Percentiles rank a stretch among this genome's conserved stretches.
phyloP scores from a whole-genome alignment of 2,797 vertebrate species.

The Anabacerthia variegaticeps region DNA sequence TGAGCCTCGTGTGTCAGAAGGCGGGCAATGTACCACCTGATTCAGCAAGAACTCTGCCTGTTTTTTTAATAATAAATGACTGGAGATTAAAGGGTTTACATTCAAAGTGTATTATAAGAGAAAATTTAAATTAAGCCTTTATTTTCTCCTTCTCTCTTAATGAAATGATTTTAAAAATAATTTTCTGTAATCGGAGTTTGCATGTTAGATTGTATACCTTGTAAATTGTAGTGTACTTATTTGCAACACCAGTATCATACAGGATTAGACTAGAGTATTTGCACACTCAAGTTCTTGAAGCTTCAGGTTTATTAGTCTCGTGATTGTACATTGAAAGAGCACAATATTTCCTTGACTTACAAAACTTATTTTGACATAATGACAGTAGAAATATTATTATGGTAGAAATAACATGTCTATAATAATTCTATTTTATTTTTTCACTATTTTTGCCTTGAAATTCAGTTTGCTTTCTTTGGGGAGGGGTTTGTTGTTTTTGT shows the following conservation, averaged over 20 bases:
- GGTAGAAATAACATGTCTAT: neutral
- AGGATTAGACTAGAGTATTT: neutral
- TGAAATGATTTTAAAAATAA: neutral
- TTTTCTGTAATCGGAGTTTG: neutral
- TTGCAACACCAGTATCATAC: neutral
- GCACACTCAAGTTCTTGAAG: neutral
- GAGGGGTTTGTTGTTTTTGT: too few species aligned
- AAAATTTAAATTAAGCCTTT: neutral
- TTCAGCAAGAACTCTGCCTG: neutral
- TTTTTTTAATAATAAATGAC: neutral
- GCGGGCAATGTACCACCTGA: neutral
- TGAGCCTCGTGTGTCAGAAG: neutral
- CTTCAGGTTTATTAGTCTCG: neutral
- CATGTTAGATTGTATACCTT: neutral
- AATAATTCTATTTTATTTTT: neutral
- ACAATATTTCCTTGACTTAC: neutral
- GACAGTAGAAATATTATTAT: neutral
- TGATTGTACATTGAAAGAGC: neutral
- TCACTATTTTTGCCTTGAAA: neutral
- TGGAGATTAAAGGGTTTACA: neutral
- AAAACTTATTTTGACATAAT: neutral
- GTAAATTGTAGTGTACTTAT: neutral
- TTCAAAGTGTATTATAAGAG: neutral
- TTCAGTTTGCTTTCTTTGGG: neutral
- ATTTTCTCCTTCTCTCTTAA: neutral